A percentile compares a stretch with the other conserved stretches of the same genome.
Evolutionary conservation across 2,888 invertebrate genomes (phyloP).

Genomic region (Morinoia aosen): DNA sequence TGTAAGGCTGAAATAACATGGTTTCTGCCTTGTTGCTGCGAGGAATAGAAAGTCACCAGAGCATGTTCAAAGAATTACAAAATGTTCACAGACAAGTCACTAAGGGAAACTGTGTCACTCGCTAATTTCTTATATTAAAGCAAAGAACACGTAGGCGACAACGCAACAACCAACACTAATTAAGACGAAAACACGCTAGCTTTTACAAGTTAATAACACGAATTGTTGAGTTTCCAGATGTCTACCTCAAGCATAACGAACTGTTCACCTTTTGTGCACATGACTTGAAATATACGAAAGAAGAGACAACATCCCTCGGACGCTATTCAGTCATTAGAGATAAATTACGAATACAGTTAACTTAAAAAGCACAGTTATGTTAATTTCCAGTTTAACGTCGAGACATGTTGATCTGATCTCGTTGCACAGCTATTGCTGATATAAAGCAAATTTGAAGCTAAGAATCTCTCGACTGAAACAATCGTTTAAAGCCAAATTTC

Average conservation of each 20-base stretch:
- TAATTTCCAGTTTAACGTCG: background rate
- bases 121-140: slow-evolving; percentile 4
- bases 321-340: background rate
- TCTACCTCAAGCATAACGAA: background rate
- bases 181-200: slow-evolving; percentile 5
- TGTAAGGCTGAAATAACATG: background rate
- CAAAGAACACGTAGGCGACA: background rate
- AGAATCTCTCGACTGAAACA: background rate
- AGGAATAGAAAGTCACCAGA: background rate
- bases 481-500: background rate
- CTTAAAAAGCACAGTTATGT: background rate
- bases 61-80: background rate
- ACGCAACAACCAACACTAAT: slow-evolving; percentile 5
- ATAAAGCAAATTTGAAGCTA: background rate
- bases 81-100: background rate
- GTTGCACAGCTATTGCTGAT: background rate
- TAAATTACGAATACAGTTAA: background rate
- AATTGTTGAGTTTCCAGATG: background rate
- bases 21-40: background rate
- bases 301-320: background rate
- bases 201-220: background rate
- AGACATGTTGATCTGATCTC: background rate
- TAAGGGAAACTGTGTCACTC: background rate
- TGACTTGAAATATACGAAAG: background rate
- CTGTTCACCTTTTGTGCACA: background rate